Evolutionary conservation across 30 jellyfish, hydroid and myxozoan species (phyloP).

Genomic region (Turritopsis dohrnii): DNA sequence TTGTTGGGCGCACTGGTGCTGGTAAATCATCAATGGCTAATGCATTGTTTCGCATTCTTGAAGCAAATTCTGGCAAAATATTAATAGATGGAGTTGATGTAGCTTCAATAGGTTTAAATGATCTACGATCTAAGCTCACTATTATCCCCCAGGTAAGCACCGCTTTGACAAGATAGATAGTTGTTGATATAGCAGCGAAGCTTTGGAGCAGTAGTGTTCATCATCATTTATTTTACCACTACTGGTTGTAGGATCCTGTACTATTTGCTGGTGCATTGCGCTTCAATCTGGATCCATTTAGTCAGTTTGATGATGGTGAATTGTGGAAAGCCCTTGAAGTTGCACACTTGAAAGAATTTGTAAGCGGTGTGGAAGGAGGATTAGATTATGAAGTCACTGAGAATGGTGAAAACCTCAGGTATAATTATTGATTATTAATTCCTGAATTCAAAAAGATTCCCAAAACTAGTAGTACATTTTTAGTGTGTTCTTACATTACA

Average conservation of each 20-base stretch:
- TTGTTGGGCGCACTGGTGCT: slow-evolving; percentile 99
- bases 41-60: slow-evolving; percentile 87
- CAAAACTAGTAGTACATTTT: too few species aligned
- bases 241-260: slow-evolving; percentile 87
- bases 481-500: slow-evolving; percentile 3
- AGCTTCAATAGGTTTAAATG: slow-evolving; percentile 70
- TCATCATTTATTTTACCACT: too few species aligned
- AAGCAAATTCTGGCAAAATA: slow-evolving; percentile 75
- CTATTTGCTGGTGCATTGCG: slow-evolving; percentile 87
- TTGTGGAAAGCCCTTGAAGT: slow-evolving; percentile 88
- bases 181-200: too few species aligned
- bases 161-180: too few species aligned
- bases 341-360: slow-evolving; percentile 66
- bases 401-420: slow-evolving; percentile 98
- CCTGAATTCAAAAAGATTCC: too few species aligned
- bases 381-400: slow-evolving; percentile 62
- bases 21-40: slow-evolving; percentile 91
- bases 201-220: too few species aligned
- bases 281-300: slow-evolving; percentile 83
- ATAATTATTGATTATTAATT: background rate
- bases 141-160: slow-evolving; percentile 99
- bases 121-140: slow-evolving; percentile 74
- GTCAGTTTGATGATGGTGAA: slow-evolving; percentile 61
- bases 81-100: slow-evolving; percentile 68
- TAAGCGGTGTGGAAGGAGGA: slow-evolving; percentile 35